phyloP scores from a whole-genome alignment of 2,888 invertebrate genomes.

The Aspidiotus destructor region DNA sequence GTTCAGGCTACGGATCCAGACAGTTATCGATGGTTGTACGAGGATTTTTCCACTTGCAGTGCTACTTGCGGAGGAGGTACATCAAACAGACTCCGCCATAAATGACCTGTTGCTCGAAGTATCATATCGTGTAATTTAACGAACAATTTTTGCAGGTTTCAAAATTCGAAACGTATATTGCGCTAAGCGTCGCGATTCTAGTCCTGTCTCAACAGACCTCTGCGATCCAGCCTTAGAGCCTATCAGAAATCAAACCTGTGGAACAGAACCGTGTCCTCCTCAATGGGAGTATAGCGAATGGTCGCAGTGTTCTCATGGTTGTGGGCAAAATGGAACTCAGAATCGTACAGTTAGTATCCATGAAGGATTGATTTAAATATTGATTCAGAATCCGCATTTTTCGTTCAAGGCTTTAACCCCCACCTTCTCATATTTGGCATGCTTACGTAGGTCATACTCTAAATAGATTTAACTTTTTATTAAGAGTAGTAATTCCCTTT shows the following conservation, averaged over 20 bases:
- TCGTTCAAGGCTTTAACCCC: too few species aligned
- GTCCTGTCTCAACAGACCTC: conserved; percentile 60
- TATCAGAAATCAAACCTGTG: conserved; percentile 59
- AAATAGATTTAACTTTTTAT: too few species aligned
- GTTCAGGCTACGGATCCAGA: conserved; percentile 54
- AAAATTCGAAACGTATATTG: conserved; percentile 72
- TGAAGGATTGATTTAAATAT: background rate
- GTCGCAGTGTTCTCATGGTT: conserved; percentile 71
- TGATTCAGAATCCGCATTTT: too few species aligned
- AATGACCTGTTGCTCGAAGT: background rate
- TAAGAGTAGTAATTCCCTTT: too few species aligned
- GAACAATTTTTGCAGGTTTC: conserved; percentile 46
- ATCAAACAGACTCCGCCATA: too few species aligned
- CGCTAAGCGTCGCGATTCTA: conserved; percentile 60
- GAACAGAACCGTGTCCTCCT: conserved; percentile 64
- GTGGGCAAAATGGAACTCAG: conserved; percentile 65
- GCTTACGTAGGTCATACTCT: too few species aligned
- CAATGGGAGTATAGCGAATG: conserved; percentile 70
- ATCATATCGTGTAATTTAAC: background rate
- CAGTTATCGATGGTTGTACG: conserved; percentile 73
- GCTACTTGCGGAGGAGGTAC: conserved; percentile 83
- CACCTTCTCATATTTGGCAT: too few species aligned
- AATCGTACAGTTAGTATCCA: conserved; percentile 47
- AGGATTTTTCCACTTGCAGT: conserved; percentile 69
- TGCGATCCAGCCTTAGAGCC: conserved; percentile 73